Percentiles rank a stretch among this genome's conserved stretches.
Evolutionary conservation across 2,888 invertebrate genomes (phyloP).

Genomic region (Aplocera efformata): DNA sequence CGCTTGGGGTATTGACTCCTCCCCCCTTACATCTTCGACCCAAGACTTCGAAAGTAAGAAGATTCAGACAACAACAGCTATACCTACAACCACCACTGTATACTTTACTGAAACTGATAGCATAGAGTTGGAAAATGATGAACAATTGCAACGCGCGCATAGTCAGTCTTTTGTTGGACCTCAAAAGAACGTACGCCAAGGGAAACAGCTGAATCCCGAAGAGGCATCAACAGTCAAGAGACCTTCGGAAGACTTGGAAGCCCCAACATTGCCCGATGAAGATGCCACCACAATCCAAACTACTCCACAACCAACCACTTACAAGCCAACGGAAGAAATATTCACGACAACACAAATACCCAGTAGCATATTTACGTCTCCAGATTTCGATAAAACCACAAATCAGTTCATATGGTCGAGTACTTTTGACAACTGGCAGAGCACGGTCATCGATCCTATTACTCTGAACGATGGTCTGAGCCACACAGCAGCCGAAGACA

Average conservation of each 20-base stretch:
- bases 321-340: slow-evolving; percentile 46
- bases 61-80: slow-evolving; percentile 48
- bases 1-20: slow-evolving; percentile 66
- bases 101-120: slow-evolving; percentile 67
- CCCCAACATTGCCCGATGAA: slow-evolving; percentile 53
- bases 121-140: slow-evolving; percentile 77
- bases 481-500: slow-evolving; percentile 52
- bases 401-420: slow-evolving; percentile 69
- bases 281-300: slow-evolving; percentile 52
- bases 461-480: slow-evolving; percentile 85
- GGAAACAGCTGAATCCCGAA: slow-evolving; percentile 59
- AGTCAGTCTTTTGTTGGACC: slow-evolving; percentile 85
- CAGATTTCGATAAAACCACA: slow-evolving; percentile 65
- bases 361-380: slow-evolving; percentile 59
- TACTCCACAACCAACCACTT: slow-evolving; percentile 49
- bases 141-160: slow-evolving; percentile 84
- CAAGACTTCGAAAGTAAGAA: slow-evolving; percentile 66
- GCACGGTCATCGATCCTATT: slow-evolving; percentile 86
- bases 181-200: slow-evolving; percentile 68
- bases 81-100: slow-evolving; percentile 55
- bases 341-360: slow-evolving; percentile 48
- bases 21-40: slow-evolving; percentile 49
- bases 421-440: slow-evolving; percentile 81
- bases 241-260: slow-evolving; percentile 68
- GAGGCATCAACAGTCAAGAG: slow-evolving; percentile 46